These are phyloP conservation scores for Erpetoichthys calabaricus DNA, from an alignment of 2,797 vertebrate species.

Conservation along the genomic window DNA sequence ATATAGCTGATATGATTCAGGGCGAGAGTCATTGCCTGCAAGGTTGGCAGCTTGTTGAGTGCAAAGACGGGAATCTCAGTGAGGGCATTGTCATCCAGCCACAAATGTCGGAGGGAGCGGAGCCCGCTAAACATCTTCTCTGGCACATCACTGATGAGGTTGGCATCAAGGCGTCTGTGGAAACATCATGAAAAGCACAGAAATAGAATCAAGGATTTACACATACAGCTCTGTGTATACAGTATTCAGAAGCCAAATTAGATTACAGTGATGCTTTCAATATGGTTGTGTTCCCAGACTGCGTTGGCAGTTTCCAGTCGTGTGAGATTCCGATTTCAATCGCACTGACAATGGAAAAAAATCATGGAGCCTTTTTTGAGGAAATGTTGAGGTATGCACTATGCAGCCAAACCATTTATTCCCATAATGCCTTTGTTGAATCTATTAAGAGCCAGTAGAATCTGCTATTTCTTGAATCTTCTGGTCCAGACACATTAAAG, in stretches of 20 bases:
- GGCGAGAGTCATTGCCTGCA: conserved; percentile 91
- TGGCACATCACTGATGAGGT: conserved; percentile 77
- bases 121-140: conserved; percentile 71
- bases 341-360: conserved; percentile 4
- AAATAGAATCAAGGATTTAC: neutral
- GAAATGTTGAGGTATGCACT: no score
- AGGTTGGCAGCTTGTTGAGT: conserved; percentile 61
- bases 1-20: conserved; percentile 81
- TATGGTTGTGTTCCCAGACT: no score
- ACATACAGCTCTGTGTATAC: neutral
- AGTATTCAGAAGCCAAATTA: neutral
- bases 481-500: no score
- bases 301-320: no score
- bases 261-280: no score
- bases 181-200: conserved; percentile 16
- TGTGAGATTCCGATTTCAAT: conserved; percentile 21
- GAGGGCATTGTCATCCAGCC: conserved; percentile 85
- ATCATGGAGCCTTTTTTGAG: no score
- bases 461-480: no score
- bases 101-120: conserved; percentile 75
- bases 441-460: no score
- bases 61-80: conserved; percentile 75
- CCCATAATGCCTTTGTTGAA: no score
- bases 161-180: conserved; percentile 81
- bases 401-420: no score